Base-by-base conservation (phyloP, 2,888 invertebrate species). In the Eilema sororculum region DNA sequence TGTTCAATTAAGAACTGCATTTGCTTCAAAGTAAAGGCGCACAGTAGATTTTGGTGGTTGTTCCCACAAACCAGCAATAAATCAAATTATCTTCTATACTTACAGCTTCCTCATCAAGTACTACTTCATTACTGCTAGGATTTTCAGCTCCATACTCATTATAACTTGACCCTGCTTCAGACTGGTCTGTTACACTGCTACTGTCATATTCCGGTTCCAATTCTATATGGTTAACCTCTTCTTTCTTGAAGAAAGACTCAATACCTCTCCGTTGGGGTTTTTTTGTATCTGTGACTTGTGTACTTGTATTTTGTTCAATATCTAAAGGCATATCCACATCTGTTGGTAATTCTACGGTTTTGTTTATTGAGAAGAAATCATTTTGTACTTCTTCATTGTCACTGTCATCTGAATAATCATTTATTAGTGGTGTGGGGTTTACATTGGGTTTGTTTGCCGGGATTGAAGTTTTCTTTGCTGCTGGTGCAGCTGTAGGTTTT, bases 281-380 rank as follows among this genome's bases (percentile, higher is more conserved):
- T 37, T 33, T 71, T 22, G 30, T 66, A 25, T 79, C 70, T 71
- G 73, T 63, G 56, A 30, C 46, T 60, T 71, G 28, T 13, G 61
- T 30, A 69, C 63, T 70, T 46, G 62, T 73, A 60, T 60, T 82
- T 68, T 66, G 76, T 73, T 65, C 94, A 86, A 84, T 90, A 85
- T 91, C 95, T 89, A 83, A 85, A 37, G 86, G 86, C 73, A 86
- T 41, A 62, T 95, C 87, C 70, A 92, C 91, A 72, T 93, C 69
- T 83, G 78, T 74, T 33, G 95, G 91, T 76, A 91, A 81, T 52
- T 95, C 93, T 56, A 87, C 78, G n/a, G 88, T 86, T 80, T 95
- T 94, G 85, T 96, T 93, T 78, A 96, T 95, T 66, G 96, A 94
- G 80, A 95, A 96, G 89, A 96, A 96, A 76, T 96, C 92, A 81